These are phyloP conservation scores for Cettia cetti DNA, from an alignment of 2,113 vertebrate species.

Conservation along the genomic window DNA sequence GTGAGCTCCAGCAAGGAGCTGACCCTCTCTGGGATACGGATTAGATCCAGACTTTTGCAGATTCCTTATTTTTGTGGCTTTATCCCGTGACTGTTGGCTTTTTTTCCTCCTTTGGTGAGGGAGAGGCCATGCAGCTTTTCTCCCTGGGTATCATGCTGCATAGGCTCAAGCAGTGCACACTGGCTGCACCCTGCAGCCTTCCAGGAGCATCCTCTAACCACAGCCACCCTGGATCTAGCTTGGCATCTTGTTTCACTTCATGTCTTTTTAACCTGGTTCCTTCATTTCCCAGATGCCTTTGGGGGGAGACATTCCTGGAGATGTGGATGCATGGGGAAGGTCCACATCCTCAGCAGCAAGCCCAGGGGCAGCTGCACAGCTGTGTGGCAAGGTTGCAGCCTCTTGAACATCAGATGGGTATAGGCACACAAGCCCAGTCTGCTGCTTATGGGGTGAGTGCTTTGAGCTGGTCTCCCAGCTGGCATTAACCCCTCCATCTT, in stretches of 20 bases:
- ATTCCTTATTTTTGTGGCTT: background rate
- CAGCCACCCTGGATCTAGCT: background rate
- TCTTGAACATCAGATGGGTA: background rate
- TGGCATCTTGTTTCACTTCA: background rate
- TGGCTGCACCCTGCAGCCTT: background rate
- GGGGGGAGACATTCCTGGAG: background rate
- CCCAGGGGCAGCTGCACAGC: background rate
- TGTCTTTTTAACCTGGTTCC: background rate
- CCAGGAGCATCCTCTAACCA: background rate
- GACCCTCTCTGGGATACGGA: background rate
- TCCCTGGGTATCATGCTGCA: background rate
- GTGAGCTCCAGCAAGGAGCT: background rate
- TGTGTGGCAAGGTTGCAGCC: background rate
- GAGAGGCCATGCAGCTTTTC: background rate
- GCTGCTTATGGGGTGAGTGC: background rate
- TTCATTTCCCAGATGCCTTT: background rate
- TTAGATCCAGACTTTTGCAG: background rate
- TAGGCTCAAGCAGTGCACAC: background rate
- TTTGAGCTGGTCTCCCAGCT: background rate
- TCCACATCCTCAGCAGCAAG: background rate
- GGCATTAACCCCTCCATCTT: background rate
- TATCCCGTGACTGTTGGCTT: background rate
- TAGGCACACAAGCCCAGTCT: background rate
- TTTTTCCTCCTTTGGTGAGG: background rate
- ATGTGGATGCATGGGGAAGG: rapidly evolving